Evolutionary conservation across 1,140 invertebrate species (phyloP).

Genomic region (Panagrolaimus sp.): DNA sequence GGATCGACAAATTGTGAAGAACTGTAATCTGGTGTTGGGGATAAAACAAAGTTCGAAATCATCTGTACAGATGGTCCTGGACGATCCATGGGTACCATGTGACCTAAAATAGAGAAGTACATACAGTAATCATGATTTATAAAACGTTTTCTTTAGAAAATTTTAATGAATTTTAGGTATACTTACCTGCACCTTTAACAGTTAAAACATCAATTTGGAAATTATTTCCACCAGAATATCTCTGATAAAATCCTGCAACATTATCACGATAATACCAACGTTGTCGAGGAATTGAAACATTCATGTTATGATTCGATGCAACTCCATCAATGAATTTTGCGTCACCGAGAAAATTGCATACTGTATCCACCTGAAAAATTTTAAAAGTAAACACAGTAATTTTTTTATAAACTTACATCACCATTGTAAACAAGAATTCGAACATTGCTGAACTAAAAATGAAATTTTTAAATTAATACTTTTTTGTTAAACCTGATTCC

Average conservation of each 20-base stretch:
- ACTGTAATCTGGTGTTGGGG: not conserved
- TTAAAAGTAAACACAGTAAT: not conserved
- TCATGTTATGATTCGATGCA: slow-evolving; percentile 21
- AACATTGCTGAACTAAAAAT: not conserved
- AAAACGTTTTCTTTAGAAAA: not conserved
- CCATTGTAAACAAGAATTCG: slow-evolving; percentile 6
- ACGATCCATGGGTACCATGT: slow-evolving; percentile 65
- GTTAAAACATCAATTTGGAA: slow-evolving; percentile 35
- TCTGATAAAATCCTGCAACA: slow-evolving; percentile 31
- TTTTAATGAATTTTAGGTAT: not conserved
- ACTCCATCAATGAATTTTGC: slow-evolving; percentile 62
- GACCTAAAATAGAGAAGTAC: slow-evolving; percentile 28
- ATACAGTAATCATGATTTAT: not conserved
- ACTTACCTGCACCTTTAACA: slow-evolving; percentile 22
- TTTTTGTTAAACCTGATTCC: no score
- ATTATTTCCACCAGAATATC: slow-evolving; percentile 22
- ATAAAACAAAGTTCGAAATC: slow-evolving; percentile 53
- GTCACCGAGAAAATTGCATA: slow-evolving; percentile 65
- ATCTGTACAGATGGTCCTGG: slow-evolving; percentile 61
- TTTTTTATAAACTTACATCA: not conserved
- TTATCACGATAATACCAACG: slow-evolving; percentile 29
- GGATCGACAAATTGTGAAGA: not conserved
- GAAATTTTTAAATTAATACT: not conserved
- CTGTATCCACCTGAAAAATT: slow-evolving; percentile 62
- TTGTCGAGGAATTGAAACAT: not conserved